Evolutionary conservation across 2,797 vertebrate genomes (phyloP).

Genomic region (Spea hammondii): DNA sequence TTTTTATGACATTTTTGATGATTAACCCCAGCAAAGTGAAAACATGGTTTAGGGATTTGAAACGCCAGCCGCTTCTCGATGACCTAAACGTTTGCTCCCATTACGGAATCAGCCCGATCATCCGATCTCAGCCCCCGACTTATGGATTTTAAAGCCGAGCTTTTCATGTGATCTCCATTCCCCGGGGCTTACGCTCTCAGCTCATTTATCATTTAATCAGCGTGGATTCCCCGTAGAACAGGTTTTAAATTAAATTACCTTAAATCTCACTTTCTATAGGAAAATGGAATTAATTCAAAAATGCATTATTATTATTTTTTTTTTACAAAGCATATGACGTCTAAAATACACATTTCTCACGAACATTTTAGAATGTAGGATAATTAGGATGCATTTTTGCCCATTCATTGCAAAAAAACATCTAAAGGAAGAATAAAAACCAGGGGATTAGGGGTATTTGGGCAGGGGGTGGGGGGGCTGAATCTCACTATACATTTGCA

Average conservation of each 20-base stretch:
- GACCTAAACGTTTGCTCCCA: not conserved
- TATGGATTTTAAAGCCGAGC: not conserved
- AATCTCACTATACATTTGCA: no score
- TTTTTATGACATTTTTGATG: no score
- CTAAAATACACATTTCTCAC: not conserved
- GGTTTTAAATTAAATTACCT: constrained; percentile 6
- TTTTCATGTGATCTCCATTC: not conserved
- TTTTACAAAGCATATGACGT: not conserved
- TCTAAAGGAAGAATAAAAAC: no score
- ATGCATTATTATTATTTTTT: not conserved
- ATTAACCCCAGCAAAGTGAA: not conserved
- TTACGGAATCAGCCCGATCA: not conserved
- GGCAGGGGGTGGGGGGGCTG: no score
- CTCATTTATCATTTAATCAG: not conserved
- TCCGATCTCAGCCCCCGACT: not conserved
- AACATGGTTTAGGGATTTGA: not conserved
- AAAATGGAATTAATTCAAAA: not conserved
- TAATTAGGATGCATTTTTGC: not conserved
- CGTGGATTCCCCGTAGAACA: not conserved
- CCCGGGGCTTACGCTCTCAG: not conserved
- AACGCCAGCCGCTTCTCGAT: not conserved
- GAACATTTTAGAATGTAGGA: not conserved
- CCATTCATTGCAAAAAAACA: no score
- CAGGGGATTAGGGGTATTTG: no score
- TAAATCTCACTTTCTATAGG: not conserved